Base-by-base conservation (phyloP, 2,113 vertebrate species). In the Calyptommatus sinebrachiatus region DNA sequence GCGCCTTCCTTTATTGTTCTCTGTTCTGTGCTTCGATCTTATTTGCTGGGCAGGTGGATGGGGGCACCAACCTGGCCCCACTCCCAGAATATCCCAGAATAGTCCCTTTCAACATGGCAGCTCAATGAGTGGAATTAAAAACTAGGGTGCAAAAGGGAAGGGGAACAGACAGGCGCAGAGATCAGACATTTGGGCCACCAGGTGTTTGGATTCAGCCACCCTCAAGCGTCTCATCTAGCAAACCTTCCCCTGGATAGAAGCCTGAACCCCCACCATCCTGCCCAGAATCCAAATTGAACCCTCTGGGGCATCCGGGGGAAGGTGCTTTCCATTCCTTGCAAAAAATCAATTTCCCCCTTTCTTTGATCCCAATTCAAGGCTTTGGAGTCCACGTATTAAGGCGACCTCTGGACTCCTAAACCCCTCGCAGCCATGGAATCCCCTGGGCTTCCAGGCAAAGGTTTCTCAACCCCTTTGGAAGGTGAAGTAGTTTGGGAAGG, bases 311-410 rank as follows among this genome's bases (percentile, higher is more conserved):
- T 71, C 21, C 6, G 35, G 57, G 2, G 3, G 4, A 26, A 78
- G 86, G 81, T 61, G 85, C n/a, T 60, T 45, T 71, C 61, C 20
- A 45, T 67, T 31, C 5, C 20, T 57, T n/a, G 3, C 46, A 9
- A 46, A 9, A 46, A 29, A 1, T 20, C 8, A 2, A 2, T 2
- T 68, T 57, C 48, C 5, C 2, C 7, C 28, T 16, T 11, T 1
- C 4, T 8, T 12, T 5, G 4, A 20, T n/a, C 4, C 21, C 29
- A 16, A 31, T 9, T 3, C 14, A 22, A 8, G 8, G 1, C 16
- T 26, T 70, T 4, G 6, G 31, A 4, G 68, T 24, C 31, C 29
- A 24, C 22, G 20, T 53, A 57, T 24, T 35, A 16, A 26, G 4
- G 21, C 22, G 6, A 8, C 18, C 61, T 14, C 22, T 7, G 31